Conservation (phyloP, 1,140 invertebrate species). For the Papilio xuthus region DNA sequence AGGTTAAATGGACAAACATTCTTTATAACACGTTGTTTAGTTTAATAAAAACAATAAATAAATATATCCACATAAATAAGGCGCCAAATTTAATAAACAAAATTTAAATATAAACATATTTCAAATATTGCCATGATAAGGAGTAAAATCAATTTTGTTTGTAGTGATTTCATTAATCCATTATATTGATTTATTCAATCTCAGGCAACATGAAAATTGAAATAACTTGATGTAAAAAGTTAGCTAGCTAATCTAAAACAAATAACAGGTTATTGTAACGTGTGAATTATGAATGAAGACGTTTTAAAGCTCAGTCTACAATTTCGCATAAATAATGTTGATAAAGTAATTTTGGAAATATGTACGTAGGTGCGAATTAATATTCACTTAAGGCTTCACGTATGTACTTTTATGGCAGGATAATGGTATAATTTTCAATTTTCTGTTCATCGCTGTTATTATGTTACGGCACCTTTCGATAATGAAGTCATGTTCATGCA, state of each 20-base stretch:
- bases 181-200: conserved; percentile 20
- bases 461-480: conserved; percentile 49
- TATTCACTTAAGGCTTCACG: conserved; percentile 14
- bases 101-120: not conserved
- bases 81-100: not conserved
- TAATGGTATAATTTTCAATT: conserved; percentile 60
- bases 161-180: conserved; percentile 9
- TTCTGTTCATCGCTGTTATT: conserved; percentile 49
- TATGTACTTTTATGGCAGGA: conserved; percentile 21
- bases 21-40: not conserved
- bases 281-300: conserved; percentile 34
- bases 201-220: conserved; percentile 15
- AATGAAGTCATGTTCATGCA: conserved; percentile 59
- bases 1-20: not conserved
- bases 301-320: conserved; percentile 29
- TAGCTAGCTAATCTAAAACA: conserved; percentile 27
- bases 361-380: conserved; percentile 34
- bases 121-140: not conserved
- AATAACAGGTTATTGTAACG: conserved; percentile 31
- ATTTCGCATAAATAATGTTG: conserved; percentile 28
- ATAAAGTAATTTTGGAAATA: conserved; percentile 34
- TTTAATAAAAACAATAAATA: not conserved
- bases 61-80: not conserved
- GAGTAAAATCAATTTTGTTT: conserved; percentile 2
- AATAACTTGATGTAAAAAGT: conserved; percentile 31